A percentile compares a stretch with the other conserved stretches of the same genome.
Evolutionary conservation across 2,797 vertebrate genomes (phyloP).

Genomic region (Chelon auratus): DNA sequence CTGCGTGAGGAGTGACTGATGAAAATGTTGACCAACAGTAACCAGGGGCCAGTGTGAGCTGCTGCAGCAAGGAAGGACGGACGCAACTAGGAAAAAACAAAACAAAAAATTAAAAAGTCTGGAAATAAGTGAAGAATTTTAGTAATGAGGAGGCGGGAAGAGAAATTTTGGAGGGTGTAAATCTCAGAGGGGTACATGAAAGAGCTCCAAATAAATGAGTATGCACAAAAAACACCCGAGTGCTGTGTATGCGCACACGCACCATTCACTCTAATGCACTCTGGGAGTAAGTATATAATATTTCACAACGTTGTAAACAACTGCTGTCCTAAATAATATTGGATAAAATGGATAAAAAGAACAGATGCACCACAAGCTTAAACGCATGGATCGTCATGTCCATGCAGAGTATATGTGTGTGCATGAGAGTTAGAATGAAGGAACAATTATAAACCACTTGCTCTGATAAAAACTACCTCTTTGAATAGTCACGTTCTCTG

Average conservation of each 20-base stretch:
- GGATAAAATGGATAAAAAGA: conserved; percentile 38
- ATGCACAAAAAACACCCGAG: conserved; percentile 45
- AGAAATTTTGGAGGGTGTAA: conserved; percentile 40
- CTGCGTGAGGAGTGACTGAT: conserved; percentile 46
- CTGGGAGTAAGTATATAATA: conserved; percentile 44
- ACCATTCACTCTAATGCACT: conserved; percentile 34
- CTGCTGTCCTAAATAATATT: conserved; percentile 26
- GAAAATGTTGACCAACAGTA: conserved; percentile 58
- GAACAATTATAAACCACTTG: background rate
- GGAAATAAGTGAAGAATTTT: conserved; percentile 18
- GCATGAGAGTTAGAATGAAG: background rate
- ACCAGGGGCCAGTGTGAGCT: conserved; percentile 38
- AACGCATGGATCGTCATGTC: conserved; percentile 14
- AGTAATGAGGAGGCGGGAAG: conserved; percentile 60
- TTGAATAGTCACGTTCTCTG: background rate
- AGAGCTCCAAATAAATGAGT: conserved; percentile 58
- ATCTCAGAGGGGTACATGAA: conserved; percentile 60
- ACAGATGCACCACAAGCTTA: conserved; percentile 43
- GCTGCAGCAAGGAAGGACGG: conserved; percentile 29
- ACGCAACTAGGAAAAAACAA: conserved; percentile 35
- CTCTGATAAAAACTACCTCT: background rate
- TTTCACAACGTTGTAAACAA: conserved; percentile 60
- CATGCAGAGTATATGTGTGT: background rate
- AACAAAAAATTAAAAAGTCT: conserved; percentile 24
- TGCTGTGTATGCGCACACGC: conserved; percentile 9